phyloP scores from a whole-genome alignment of 1,140 invertebrate species.

The Papilio polyxenes region DNA sequence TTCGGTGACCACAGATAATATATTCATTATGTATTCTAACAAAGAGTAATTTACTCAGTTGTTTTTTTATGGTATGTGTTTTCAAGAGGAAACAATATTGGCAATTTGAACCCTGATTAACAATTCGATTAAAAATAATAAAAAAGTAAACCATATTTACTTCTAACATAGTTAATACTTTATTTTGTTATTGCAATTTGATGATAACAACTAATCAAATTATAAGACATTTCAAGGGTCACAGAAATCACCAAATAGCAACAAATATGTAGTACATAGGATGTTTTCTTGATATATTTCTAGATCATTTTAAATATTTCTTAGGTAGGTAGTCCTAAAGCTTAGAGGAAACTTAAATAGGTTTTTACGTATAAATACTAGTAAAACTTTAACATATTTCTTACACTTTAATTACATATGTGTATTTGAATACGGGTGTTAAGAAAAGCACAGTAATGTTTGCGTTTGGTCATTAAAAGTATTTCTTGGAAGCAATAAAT shows the following conservation, averaged over 20 bases:
- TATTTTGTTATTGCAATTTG: not conserved
- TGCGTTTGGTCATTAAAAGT: slow-evolving; percentile 14
- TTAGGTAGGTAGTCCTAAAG: too few relatives aligned
- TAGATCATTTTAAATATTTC: too few relatives aligned
- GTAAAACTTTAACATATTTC: not conserved
- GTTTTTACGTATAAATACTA: too few relatives aligned
- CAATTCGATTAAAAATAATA: not conserved
- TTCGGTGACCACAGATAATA: slow-evolving; percentile 43
- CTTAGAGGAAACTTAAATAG: too few relatives aligned
- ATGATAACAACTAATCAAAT: not conserved
- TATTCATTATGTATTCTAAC: slow-evolving; percentile 16
- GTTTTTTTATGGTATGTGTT: not conserved
- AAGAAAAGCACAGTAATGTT: slow-evolving; percentile 9
- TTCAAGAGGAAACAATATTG: not conserved
- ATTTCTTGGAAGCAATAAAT: slow-evolving; percentile 21
- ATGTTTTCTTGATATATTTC: too few relatives aligned
- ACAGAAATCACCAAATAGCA: too few relatives aligned
- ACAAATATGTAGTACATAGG: too few relatives aligned
- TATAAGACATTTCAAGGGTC: too few relatives aligned
- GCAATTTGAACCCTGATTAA: not conserved
- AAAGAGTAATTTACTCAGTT: not conserved
- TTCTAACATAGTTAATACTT: not conserved
- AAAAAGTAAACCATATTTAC: not conserved
- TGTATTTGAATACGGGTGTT: not conserved
- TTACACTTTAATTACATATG: not conserved